Percentiles rank a stretch among this genome's conserved stretches.
phyloP scores from a whole-genome alignment of 2,888 invertebrate genomes.

The Pristionchus japonicus region DNA sequence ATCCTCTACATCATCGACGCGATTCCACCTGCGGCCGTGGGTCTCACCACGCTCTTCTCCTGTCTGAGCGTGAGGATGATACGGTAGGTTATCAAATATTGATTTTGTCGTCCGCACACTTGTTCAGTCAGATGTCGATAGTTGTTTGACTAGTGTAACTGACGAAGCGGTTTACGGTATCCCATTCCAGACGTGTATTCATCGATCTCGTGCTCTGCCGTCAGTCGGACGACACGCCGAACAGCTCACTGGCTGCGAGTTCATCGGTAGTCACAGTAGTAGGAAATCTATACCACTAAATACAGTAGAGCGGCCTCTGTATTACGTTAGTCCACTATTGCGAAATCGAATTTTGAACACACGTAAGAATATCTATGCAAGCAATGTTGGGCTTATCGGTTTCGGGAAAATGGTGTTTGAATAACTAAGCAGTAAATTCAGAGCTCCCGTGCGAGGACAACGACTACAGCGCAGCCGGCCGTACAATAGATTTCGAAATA shows the following conservation, averaged over 20 bases:
- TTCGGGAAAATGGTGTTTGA: too few relatives aligned
- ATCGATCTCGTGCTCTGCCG: neutral
- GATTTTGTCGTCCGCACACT: neutral
- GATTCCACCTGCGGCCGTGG: neutral
- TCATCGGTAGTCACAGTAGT: neutral
- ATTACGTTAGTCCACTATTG: too few relatives aligned
- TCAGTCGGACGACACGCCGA: neutral
- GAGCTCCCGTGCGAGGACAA: neutral
- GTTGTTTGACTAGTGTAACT: neutral
- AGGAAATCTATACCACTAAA: too few relatives aligned
- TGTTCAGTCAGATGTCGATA: neutral
- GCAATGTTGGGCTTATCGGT: too few relatives aligned
- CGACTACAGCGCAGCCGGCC: neutral
- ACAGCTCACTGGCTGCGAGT: neutral
- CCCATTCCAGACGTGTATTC: neutral
- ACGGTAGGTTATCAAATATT: neutral
- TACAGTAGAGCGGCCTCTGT: too few relatives aligned
- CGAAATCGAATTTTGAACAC: too few relatives aligned
- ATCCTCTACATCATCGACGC: neutral
- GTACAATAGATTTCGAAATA: neutral
- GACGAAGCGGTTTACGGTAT: too few relatives aligned
- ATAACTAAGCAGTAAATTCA: neutral
- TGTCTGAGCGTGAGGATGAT: neutral
- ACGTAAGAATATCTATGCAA: too few relatives aligned
- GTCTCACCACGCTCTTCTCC: conserved; percentile 12